Conservation (phyloP, 2,888 invertebrate species). For the Heliconius aoede region DNA sequence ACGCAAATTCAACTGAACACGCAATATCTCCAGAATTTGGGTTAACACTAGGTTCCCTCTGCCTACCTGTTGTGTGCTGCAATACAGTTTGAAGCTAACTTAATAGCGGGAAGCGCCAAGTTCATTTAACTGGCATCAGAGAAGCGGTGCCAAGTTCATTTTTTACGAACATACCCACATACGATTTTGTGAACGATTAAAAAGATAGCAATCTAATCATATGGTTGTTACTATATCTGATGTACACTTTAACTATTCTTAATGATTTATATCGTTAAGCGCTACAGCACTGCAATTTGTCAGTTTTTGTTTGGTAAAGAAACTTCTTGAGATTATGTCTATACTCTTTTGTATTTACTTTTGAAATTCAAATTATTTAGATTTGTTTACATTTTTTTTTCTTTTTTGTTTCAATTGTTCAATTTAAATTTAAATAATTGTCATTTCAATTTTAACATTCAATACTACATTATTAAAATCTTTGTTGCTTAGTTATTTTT, state of each 20-base stretch:
- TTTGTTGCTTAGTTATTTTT: neutral
- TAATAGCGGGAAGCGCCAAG: too few species aligned
- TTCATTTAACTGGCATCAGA: conserved; percentile 32
- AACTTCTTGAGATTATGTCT: neutral
- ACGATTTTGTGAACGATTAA: conserved; percentile 52
- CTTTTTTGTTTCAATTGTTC: too few species aligned
- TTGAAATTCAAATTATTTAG: neutral
- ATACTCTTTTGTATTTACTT: neutral
- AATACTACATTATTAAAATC: neutral
- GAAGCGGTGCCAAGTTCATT: conserved; percentile 45
- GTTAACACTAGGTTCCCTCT: too few species aligned
- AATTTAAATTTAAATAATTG: neutral
- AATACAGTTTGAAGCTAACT: too few species aligned
- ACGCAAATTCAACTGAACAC: too few species aligned
- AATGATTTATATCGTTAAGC: conserved; percentile 42
- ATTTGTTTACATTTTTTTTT: neutral
- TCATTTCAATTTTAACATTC: neutral
- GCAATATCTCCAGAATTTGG: too few species aligned
- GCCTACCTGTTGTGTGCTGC: too few species aligned
- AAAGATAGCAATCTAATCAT: conserved; percentile 56
- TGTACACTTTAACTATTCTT: conserved; percentile 42
- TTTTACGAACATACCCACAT: conserved; percentile 47
- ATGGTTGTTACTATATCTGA: conserved; percentile 51
- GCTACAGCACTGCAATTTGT: conserved; percentile 34
- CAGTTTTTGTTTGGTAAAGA: neutral